phyloP scores from a whole-genome alignment of 2,113 vertebrate species.

The Hyla sarda region DNA sequence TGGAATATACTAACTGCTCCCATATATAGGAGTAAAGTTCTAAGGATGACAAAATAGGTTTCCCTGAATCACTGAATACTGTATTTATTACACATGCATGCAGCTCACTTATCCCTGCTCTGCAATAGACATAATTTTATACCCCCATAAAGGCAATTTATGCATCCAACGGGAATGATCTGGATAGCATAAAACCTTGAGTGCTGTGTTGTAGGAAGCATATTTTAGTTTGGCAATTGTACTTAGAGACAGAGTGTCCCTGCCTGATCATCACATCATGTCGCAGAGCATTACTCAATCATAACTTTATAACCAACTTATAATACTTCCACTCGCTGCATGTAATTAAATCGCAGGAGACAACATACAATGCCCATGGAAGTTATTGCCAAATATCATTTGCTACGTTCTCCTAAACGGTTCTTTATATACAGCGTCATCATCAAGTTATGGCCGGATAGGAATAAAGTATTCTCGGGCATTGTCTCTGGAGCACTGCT shows the following conservation, averaged over 20 bases:
- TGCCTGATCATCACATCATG: slow-evolving; percentile 76
- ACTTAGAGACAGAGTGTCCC: slow-evolving; percentile 73
- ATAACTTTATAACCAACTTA: slow-evolving; percentile 71
- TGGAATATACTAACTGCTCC: slow-evolving; percentile 42
- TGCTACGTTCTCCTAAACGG: slow-evolving; percentile 46
- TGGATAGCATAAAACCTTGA: slow-evolving; percentile 80
- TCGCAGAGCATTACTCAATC: slow-evolving; percentile 74
- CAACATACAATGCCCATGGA: slow-evolving; percentile 63
- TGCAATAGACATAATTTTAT: slow-evolving; percentile 87
- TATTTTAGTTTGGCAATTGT: slow-evolving; percentile 81
- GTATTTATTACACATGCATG: slow-evolving; percentile 82
- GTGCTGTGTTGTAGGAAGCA: slow-evolving; percentile 76
- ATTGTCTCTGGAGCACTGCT: background rate
- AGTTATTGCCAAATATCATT: slow-evolving; percentile 62
- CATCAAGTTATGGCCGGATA: background rate
- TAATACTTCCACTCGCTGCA: slow-evolving; percentile 74
- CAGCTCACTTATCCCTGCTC: slow-evolving; percentile 82
- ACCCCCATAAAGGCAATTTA: slow-evolving; percentile 87
- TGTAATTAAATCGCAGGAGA: slow-evolving; percentile 71
- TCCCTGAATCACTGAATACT: slow-evolving; percentile 78
- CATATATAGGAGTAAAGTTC: slow-evolving; percentile 38
- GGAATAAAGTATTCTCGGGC: background rate
- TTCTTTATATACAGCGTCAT: slow-evolving; percentile 58
- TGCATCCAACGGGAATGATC: slow-evolving; percentile 85
- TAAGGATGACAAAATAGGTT: slow-evolving; percentile 63